Base-by-base conservation (phyloP, 2,797 vertebrate genomes). In the Platalea minor region DNA sequence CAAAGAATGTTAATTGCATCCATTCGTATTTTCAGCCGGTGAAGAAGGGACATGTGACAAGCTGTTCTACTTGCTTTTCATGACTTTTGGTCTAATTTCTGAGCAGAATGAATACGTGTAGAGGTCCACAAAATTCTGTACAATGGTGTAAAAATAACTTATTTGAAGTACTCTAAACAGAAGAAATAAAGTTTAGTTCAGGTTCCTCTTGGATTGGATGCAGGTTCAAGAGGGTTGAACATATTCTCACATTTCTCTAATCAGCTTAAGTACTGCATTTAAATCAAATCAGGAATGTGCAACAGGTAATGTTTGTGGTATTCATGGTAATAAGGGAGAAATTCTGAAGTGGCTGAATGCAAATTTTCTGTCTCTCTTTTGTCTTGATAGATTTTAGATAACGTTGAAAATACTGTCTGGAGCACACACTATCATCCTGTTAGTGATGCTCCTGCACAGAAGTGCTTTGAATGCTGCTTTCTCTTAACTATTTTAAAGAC, bases 271-370 rank as follows among this genome's bases (percentile, higher is more conserved):
- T 96, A 96, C 84, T 91, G 87, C 94, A 96, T 97, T 93, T 97
- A 97, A 95, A 96, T 97, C 95, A 97, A 96, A 97, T 95, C 96
- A 96, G 73, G 82, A 92, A 84, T 63, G 59, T 96, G 91, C 93
- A 96, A 97, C 92, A 97, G 93, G 96, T 97, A 96, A 88, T 94
- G 85, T 96, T 97, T 94, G 78, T 89, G 89, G 75, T 95, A 93
- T 96, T 96, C 95, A 97, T 96, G 96, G 54, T 96, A 97, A 97
- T 96, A 96, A 94, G 87, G 91, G 91, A 95, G 79, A 96, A 95
- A 94, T 92, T 89, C 91, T 96, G 87, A 96, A 97, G 93, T 56
- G 78, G 78, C 28, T 95, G 84, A 91, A 97, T 96, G 94, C 81
- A 94, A 93, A 78, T 94, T 89, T 93, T 97, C 93, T 92, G 26